A percentile compares a stretch with the other conserved stretches of the same genome.
phyloP scores from a whole-genome alignment of 2,888 invertebrate genomes.

The Cerastis leucographa region DNA sequence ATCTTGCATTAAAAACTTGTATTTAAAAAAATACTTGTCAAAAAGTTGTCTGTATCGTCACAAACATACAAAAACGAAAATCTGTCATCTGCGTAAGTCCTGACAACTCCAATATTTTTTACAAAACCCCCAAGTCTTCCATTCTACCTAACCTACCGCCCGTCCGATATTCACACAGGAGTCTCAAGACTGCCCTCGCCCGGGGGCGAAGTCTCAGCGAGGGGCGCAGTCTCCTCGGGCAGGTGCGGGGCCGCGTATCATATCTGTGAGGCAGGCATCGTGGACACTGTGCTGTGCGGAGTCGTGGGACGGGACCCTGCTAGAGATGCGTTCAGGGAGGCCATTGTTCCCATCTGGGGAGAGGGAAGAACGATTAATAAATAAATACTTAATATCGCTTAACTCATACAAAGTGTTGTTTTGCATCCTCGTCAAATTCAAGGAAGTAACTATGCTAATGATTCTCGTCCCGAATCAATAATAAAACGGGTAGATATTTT shows the following conservation, averaged over 20 bases:
- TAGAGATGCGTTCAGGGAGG: slow-evolving; percentile 96
- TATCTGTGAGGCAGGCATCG: slow-evolving; percentile 94
- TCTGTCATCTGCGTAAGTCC: background rate
- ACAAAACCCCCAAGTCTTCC: background rate
- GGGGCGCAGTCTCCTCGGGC: slow-evolving; percentile 57
- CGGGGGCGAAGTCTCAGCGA: slow-evolving; percentile 50
- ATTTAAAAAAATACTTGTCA: too few relatives aligned
- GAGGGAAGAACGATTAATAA: background rate
- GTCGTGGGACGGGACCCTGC: slow-evolving; percentile 97
- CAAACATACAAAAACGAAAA: background rate
- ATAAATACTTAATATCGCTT: too few relatives aligned
- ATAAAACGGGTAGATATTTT: too few relatives aligned
- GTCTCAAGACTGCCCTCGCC: slow-evolving; percentile 72
- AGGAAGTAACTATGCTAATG: too few relatives aligned
- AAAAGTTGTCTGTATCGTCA: too few relatives aligned
- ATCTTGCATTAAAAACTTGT: too few relatives aligned
- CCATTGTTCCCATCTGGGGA: slow-evolving; percentile 97
- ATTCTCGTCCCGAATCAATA: too few relatives aligned
- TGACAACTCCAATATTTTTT: background rate
- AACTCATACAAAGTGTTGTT: too few relatives aligned
- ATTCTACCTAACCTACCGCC: slow-evolving; percentile 4
- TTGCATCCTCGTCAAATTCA: too few relatives aligned
- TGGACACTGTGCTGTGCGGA: slow-evolving; percentile 97
- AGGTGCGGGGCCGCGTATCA: slow-evolving; percentile 76
- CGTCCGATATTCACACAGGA: slow-evolving; percentile 67